phyloP scores from a whole-genome alignment of 2,113 vertebrate species.

The Erythrolamprus reginae region DNA sequence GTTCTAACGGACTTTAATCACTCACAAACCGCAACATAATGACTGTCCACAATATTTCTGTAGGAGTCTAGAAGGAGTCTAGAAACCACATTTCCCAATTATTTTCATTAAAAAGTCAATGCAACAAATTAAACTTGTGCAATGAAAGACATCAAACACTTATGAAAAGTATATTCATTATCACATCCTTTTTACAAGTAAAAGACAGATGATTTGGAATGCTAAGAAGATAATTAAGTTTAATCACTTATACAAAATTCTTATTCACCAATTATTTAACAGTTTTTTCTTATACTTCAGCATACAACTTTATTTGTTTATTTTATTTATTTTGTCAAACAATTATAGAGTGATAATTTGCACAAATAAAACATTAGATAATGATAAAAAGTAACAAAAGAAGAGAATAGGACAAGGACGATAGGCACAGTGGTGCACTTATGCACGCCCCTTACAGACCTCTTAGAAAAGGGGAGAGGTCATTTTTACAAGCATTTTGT shows the following conservation, averaged over 20 bases:
- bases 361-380: no score
- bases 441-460: no score
- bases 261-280: background rate
- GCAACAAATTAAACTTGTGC: slow-evolving; percentile 25
- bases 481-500: background rate
- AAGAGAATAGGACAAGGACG: no score
- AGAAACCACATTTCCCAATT: slow-evolving; percentile 12
- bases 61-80: slow-evolving; percentile 16
- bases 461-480: no score
- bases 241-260: background rate
- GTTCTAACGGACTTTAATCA: no score
- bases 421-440: no score
- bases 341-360: no score
- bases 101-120: slow-evolving; percentile 23
- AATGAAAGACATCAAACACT: slow-evolving; percentile 30
- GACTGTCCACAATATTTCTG: background rate
- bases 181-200: background rate
- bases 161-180: slow-evolving; percentile 13
- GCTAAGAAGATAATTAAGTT: background rate
- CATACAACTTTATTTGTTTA: background rate
- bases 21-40: no score
- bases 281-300: background rate
- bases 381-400: no score
- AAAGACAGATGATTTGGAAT: slow-evolving; percentile 6
- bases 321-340: no score